Base-by-base conservation (phyloP, 2,888 invertebrate species). In the Noctua pronuba region DNA sequence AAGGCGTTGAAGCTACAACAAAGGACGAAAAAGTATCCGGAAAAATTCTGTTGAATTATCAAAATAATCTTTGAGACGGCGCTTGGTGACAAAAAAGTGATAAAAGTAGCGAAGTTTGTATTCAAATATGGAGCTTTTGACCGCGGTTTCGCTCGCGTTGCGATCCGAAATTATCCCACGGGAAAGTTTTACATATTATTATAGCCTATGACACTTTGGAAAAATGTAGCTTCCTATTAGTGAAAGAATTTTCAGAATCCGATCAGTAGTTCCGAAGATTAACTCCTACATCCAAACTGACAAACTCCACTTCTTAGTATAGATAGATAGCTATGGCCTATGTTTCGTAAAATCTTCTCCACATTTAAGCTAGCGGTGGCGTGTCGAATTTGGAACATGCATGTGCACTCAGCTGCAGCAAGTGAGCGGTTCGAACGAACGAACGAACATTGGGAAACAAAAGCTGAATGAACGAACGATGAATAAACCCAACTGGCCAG, bases 401-500 rank as follows among this genome's bases (percentile, higher is more conserved):
- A 86, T 81, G 80, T 80, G 89, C 88, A 89, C 88, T 88, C 75
- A 84, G 75, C 62, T 80, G 66, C 52, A 28, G 41, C 69, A 58
- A 70, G 71, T 38, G 73, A 80, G 60, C 49, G 76, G 75, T 70
- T 71, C 7, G 58, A 65, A 58, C 52, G 74, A 72, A 77, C 75
- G 65, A 65, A 52, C 62, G 70, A 72, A 79, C 75, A 81, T 77
- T 73, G 70, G 76, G 65, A 83, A 79, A 79, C 82, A 75, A 84
- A 83, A 88, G 80, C 86, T 80, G 88, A 79, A 80, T 78, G 80
- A 89, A 88, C 82, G 82, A 80, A 81, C 82, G 68, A 80, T 80
- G 77, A 84, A 85, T 85, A 82, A 78, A 77, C 77, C 75, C 38
- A 35, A 75, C 65, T 75, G 38, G 80, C 49, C 62, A 80, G 77